Percentiles rank a stretch among this genome's conserved stretches.
phyloP scores from a whole-genome alignment of 2,888 invertebrate species.

The Julus scanicus region DNA sequence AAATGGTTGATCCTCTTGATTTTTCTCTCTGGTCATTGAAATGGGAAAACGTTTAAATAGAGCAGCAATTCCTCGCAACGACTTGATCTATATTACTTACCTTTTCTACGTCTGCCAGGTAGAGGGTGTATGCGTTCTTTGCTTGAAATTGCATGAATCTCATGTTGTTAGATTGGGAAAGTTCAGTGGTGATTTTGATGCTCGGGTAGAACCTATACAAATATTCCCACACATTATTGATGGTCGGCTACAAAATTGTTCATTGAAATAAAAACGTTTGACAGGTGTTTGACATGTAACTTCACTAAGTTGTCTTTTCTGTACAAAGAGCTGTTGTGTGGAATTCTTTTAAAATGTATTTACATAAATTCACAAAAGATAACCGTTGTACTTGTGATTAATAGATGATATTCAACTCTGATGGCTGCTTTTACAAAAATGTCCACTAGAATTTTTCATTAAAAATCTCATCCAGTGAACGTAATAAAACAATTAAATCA shows the following conservation, averaged over 20 bases:
- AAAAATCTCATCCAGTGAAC: no score
- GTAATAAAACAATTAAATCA: no score
- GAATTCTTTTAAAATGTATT: no score
- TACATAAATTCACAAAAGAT: no score
- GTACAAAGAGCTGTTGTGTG: no score
- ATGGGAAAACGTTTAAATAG: not conserved
- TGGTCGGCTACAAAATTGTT: not conserved
- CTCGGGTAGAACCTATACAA: conserved; percentile 91
- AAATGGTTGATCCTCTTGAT: conserved; percentile 96
- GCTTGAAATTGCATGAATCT: conserved; percentile 99
- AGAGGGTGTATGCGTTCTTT: conserved; percentile 95
- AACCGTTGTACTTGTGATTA: no score
- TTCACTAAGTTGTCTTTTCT: no score
- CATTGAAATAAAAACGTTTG: not conserved
- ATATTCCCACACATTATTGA: no score
- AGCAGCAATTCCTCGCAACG: not conserved
- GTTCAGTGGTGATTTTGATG: conserved; percentile 96
- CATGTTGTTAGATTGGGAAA: conserved; percentile 98
- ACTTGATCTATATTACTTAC: conserved; percentile 68
- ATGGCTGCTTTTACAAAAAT: no score
- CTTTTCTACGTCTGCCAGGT: conserved; percentile 99
- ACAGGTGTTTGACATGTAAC: not conserved
- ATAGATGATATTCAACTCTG: no score
- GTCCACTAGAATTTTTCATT: no score
- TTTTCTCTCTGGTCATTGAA: conserved; percentile 79